Base-by-base conservation (phyloP, 2,888 invertebrate species). In the Agrilus mali region DNA sequence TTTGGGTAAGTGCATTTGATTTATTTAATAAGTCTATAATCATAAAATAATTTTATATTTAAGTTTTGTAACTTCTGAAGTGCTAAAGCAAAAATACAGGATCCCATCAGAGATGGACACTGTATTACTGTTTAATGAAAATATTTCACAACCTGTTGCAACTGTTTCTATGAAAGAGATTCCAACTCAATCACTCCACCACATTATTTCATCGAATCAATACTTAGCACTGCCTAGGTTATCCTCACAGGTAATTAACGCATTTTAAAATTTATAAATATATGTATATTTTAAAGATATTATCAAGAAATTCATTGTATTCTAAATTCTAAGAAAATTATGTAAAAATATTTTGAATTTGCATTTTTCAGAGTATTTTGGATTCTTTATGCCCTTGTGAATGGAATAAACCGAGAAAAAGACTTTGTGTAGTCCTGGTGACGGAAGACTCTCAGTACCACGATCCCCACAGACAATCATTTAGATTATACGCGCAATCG, bases 121-220 rank as follows among this genome's bases (percentile, higher is more conserved):
- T 0, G 74, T 96, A 58, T 73, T 95, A 50, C 71, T 96, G 45
- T 88, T 96, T 61, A 93, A 94, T 66, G 96, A 96, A 62, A 84
- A 86, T 60, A 74, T 76, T 4, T 69, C 75, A 12, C 75, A 82
- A 54, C 88, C 93, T 0, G 83, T 85, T 46, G 92, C 90, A 32
- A 86, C 86, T 48, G 77, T 93, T 49, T 83, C 85, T 55, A 93
- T 94, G 82, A 77, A 83, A 37, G 90, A 93, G 64, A 86, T 96
- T 60, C 86, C 92, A 10, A 82, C 86, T 20, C 80, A 83, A 55
- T 87, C 90, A 0, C 74, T 96, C 64, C 83, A 84, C 50, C 88
- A 94, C 64, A 78, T 94, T 42, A 84, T 96, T 45, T 81, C 86
- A 44, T 80, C 83, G 37, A 93, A 96, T 69, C 87, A 88, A 65